Base-by-base conservation (phyloP, 2,888 invertebrate species). In the Sericinus montela region DNA sequence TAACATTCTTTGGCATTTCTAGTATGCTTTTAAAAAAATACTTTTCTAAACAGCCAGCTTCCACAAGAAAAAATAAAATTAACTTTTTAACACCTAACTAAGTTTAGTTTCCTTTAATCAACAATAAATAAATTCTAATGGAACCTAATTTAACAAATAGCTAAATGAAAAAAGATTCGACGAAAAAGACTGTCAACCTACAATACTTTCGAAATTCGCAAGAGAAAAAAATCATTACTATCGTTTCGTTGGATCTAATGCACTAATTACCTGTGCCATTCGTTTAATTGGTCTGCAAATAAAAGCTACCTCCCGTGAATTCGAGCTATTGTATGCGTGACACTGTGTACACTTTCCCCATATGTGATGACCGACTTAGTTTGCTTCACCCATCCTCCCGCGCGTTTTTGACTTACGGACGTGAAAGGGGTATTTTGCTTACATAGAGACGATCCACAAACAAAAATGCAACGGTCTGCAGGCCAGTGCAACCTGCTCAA, bases 381-480 rank as follows among this genome's bases (percentile, higher is more conserved):
- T 42, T 39, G 53, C 37, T 42, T 51, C 16, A 10, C 39, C 40
- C 36, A 39, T 41, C 43, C 50, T 44, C 47, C 48, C 53, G 28
- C 50, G 32, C 23, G 19, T 35, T 53, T 19, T 47, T 34, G 34
- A 25, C 8, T 39, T 25, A 9, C 34, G 30, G 55, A 23, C 47
- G 47, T 25, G 15, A 47, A 52, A 51, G 55, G 54, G 56, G 49
- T 39, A 37, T 30, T 45, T 41, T 32, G n/a, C 45, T 14, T 14
- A 30, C 10, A 37, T 25, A 40, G 34, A 39, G 40, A 16, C 39
- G 11, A 32, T 48, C 19, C 32, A 36, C 39, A 42, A 47, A 67
- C 66, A 59, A 71, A 76, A 75, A 73, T 80, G 82, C 82, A 82
- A 63, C 69, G 67, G 69, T 71, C 71, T 76, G 80, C 75, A 80